Evolutionary conservation across 2,888 invertebrate species (phyloP), one percentile per base, ranked within the genome.

Genomic region (Dynastes grantii): DNA sequence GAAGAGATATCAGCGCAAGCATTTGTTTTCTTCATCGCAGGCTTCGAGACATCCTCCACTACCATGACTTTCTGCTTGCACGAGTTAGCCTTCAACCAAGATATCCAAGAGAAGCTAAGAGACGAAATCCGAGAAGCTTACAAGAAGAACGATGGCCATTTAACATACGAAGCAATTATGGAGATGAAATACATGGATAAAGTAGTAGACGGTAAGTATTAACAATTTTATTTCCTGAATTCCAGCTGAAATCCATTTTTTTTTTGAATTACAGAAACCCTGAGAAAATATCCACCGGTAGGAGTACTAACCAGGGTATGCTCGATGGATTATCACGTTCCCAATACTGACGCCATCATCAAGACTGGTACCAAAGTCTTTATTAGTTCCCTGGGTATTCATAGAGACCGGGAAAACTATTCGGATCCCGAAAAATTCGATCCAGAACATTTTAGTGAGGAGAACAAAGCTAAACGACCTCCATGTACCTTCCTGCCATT

Each of bases 41-140:
- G 71, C 11, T 71, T 71, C 29, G 71, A 71, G 32, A 71, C 71
- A 9, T 71, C 71, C 6, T 71, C 71, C 37, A 71, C 71, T 1
- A 71, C 71, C 1, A 71, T 71, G 71, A 55, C 71, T 9, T 71
- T 71, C 37, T 71, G 71, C n/a, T 32, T 71, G 29, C 71, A 71
- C 55, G 71, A 71, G 16, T 55, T 71, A 22, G 71, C 71, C 13
- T 71, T 71, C 37, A 53, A 71, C 32, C 71, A 71, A 13, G 71
- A 71, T 5, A 37, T 71, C 8, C 71, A 71, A n/a, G 71, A 71
- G n/a, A 32, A 13, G 11, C 9, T 71, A 13, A 71, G 71, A 16
- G 16, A 37, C 2, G 71, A 71, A 37, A 37, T 71, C 6, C 32
- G 55, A 1, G 55, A 71, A 2, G 16, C 55, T 2, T 32, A 55